These are phyloP conservation scores for Limnothrissa miodon DNA, from an alignment of 2,113 vertebrate genomes.

Conservation along the genomic window DNA sequence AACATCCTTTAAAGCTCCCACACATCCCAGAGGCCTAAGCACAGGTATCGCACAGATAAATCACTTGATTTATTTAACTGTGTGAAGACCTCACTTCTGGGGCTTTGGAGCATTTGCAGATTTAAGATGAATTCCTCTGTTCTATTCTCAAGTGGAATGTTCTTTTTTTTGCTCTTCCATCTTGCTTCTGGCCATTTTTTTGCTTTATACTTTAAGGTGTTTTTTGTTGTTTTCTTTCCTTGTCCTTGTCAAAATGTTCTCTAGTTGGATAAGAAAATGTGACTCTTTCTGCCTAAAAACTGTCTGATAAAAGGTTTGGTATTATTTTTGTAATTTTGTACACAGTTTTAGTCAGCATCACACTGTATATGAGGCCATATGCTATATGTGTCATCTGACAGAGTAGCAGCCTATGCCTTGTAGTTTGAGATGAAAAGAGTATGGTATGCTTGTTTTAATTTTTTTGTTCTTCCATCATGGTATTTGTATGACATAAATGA, in stretches of 20 bases:
- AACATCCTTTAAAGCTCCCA: slow-evolving; percentile 61
- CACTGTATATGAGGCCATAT: no score
- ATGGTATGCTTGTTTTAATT: no score
- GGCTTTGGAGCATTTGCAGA: background rate
- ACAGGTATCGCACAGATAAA: slow-evolving; percentile 68
- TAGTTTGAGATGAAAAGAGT: no score
- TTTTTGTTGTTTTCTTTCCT: background rate
- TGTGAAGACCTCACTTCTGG: slow-evolving; percentile 55
- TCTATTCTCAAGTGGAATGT: background rate
- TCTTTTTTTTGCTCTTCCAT: background rate
- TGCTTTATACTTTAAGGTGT: background rate
- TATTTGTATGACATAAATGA: no score
- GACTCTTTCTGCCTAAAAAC: background rate
- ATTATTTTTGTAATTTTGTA: no score
- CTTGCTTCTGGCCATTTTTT: background rate
- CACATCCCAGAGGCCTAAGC: slow-evolving; percentile 61
- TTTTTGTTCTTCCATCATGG: no score
- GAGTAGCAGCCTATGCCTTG: no score
- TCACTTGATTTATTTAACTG: slow-evolving; percentile 65
- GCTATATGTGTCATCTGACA: no score
- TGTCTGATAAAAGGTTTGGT: no score
- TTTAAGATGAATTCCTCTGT: slow-evolving; percentile 1
- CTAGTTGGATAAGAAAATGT: background rate
- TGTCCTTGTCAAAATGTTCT: background rate
- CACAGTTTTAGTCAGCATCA: no score